Conservation (phyloP, 2,888 invertebrate genomes). For the Drosophila histrio region DNA sequence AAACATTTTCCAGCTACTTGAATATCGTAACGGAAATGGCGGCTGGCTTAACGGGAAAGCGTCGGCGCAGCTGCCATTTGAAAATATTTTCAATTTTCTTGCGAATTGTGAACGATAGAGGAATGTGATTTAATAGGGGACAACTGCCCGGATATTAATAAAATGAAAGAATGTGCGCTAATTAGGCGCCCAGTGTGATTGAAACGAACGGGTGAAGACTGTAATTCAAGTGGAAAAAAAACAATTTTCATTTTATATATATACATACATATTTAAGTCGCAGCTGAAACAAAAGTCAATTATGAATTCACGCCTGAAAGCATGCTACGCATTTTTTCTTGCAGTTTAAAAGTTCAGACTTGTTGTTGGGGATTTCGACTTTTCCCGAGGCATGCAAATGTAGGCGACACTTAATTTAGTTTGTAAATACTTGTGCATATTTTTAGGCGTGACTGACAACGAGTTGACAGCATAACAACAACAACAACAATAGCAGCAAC, state of each 20-base stretch:
- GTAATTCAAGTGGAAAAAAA: constrained; percentile 30
- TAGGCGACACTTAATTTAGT: constrained; percentile 70
- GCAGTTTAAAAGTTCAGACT: constrained; percentile 8
- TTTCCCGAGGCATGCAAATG: constrained; percentile 55
- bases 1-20: constrained; percentile 24
- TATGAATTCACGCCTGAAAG: constrained; percentile 17
- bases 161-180: constrained; percentile 51
- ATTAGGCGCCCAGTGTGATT: constrained; percentile 34
- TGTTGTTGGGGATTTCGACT: constrained; percentile 15
- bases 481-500: neutral
- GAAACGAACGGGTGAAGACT: constrained; percentile 21
- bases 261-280: neutral
- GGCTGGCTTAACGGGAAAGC: constrained; percentile 20
- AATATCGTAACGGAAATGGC: constrained; percentile 36
- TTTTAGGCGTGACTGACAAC: constrained; percentile 46
- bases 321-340: neutral
- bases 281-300: constrained; percentile 41
- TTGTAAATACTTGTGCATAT: constrained; percentile 69
- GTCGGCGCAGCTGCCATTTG: constrained; percentile 27
- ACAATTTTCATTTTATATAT: constrained; percentile 39
- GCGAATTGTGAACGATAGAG: constrained; percentile 30
- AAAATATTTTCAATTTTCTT: constrained; percentile 17
- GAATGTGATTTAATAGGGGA: constrained; percentile 26
- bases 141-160: constrained; percentile 55
- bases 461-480: constrained; percentile 44